Evolutionary conservation across 2,888 invertebrate species (phyloP).

Genomic region (Leucophora obtusa): DNA sequence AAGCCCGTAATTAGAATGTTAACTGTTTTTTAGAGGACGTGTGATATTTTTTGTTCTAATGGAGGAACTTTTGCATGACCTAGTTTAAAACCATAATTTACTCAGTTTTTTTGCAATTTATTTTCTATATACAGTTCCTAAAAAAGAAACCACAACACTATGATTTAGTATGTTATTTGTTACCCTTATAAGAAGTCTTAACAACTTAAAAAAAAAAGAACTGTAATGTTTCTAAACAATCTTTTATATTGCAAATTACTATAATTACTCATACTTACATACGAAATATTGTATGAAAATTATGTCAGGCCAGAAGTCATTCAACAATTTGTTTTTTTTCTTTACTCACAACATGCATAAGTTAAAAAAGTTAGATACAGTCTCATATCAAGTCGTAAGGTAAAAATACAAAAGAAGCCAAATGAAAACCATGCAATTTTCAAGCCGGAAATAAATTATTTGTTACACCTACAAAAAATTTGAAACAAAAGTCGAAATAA

Average conservation of each 20-base stretch:
- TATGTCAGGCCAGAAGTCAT: slow-evolving; percentile 53
- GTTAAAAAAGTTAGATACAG: slow-evolving; percentile 30
- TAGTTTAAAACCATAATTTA: slow-evolving; percentile 43
- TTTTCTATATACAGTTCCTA: background rate
- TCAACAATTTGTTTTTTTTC: slow-evolving; percentile 16
- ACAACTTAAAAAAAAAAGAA: background rate
- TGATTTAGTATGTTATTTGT: slow-evolving; percentile 29
- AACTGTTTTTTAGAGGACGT: too few relatives aligned
- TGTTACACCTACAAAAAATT: slow-evolving; percentile 60
- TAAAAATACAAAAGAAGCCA: slow-evolving; percentile 19
- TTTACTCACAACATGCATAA: slow-evolving; percentile 17
- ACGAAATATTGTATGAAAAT: slow-evolving; percentile 15
- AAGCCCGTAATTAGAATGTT: too few relatives aligned
- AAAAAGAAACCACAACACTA: slow-evolving; percentile 6
- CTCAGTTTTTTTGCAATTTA: slow-evolving; percentile 10
- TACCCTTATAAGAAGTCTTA: background rate
- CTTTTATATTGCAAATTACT: slow-evolving; percentile 45
- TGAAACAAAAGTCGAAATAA: slow-evolving; percentile 12
- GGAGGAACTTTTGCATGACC: slow-evolving; percentile 27
- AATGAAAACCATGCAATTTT: slow-evolving; percentile 32
- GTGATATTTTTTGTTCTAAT: background rate
- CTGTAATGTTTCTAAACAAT: slow-evolving; percentile 21
- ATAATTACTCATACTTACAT: slow-evolving; percentile 44
- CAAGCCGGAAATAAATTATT: slow-evolving; percentile 63
- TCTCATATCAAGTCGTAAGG: background rate